Base-by-base conservation (phyloP, 2,797 vertebrate genomes). In the Siniperca scherzeri region DNA sequence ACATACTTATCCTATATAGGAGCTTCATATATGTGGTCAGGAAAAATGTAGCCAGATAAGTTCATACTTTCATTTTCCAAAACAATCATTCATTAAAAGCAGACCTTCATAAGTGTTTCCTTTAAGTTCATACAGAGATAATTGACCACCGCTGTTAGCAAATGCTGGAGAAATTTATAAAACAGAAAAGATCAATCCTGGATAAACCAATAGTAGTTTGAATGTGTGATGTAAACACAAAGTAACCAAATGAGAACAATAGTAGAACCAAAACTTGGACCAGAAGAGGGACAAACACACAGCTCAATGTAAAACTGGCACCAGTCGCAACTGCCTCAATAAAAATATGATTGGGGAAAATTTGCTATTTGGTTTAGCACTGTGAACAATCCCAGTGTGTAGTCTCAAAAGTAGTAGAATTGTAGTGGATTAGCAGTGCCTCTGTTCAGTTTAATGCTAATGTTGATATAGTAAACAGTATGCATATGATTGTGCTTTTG, bases 1-100 rank as follows among this genome's bases (percentile, higher is more conserved):
- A 79, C 74, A 80, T 75, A 69, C 71, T 84, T 82, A 81, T 84
- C 71, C 76, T 59, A 42, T 73, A 86, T 75, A 50, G 52, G 64
- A 85, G 71, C 77, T 78, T 85, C 6, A 30, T 42, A 78, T 81
- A 75, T 77, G 68, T 64, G n/a, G 10, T 56, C 52, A 87, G 44
- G 56, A 74, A 59, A 88, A 80, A 21, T 65, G 36, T 77, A 70
- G 38, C 62, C 27, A 68, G 50, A 67, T 13, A 75, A 55, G 65
- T 74, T 76, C 25, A 70, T 27, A 19, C 42, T 62, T 75, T 82
- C 17, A 77, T 72, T 82, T 83, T 80, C 27, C 55, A 80, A 79
- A 74, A 66, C 38, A 79, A 50, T 60, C n/a, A 57, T 22, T 60
- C n/a, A 74, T 73, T 70, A 77, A 60, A 67, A 73, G 70, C 33